Evolutionary conservation across 2,797 vertebrate genomes (phyloP).

Genomic region (Pachyuromys duprasi): DNA sequence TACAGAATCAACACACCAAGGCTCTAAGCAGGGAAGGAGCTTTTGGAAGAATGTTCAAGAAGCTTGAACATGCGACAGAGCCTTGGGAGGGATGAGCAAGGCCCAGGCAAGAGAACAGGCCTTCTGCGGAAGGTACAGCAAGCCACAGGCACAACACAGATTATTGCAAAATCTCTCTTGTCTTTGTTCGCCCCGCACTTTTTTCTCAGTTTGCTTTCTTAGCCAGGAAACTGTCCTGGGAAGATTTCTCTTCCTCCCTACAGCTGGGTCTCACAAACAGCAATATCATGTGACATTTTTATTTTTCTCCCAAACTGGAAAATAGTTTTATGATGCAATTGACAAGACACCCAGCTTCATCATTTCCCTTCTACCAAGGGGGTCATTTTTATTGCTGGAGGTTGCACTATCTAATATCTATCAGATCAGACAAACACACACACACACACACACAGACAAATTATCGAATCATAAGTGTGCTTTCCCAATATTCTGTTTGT

Average conservation of each 20-base stretch:
- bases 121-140: neutral
- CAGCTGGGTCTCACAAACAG: neutral
- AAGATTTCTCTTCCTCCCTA: neutral
- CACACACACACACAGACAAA: neutral
- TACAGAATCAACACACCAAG: neutral
- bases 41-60: neutral
- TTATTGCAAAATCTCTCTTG: rapidly evolving
- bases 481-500: neutral
- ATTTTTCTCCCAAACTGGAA: neutral
- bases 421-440: neutral
- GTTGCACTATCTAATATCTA: neutral
- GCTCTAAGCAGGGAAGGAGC: neutral
- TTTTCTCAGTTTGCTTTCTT: neutral
- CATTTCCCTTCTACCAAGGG: conserved; percentile 50
- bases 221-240: neutral
- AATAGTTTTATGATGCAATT: neutral
- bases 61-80: neutral
- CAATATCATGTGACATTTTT: neutral
- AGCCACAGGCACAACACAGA: neutral
- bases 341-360: neutral
- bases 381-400: neutral
- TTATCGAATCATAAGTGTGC: neutral
- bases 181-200: neutral
- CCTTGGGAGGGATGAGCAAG: neutral
- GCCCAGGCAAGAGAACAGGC: neutral